phyloP scores from a whole-genome alignment of 2,797 vertebrate species.

The Labeo calbasu region DNA sequence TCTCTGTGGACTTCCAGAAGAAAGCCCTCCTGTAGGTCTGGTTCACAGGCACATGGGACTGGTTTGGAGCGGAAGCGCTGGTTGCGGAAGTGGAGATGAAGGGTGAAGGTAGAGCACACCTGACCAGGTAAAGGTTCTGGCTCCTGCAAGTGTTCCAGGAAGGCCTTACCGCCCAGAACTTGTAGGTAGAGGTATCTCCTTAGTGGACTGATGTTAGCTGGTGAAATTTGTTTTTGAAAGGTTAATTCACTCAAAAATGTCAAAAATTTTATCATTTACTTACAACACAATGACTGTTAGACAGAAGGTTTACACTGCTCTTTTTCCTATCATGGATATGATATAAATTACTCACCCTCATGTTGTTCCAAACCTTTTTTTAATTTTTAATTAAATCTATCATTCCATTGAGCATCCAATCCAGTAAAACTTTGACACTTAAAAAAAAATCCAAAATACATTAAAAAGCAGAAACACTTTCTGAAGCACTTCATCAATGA shows the following conservation, averaged over 20 bases:
- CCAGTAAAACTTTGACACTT: background rate
- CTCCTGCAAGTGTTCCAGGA: constrained; percentile 96
- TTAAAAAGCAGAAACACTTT: no score
- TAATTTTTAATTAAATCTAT: background rate
- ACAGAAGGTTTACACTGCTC: background rate
- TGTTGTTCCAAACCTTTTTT: background rate
- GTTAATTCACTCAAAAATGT: constrained; percentile 26
- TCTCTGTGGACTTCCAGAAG: constrained; percentile 91
- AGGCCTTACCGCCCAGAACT: constrained; percentile 94
- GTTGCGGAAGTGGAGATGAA: constrained; percentile 93
- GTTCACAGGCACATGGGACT: constrained; percentile 94
- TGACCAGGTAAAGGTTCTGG: constrained; percentile 92
- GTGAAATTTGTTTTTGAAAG: constrained; percentile 32
- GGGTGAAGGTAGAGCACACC: constrained; percentile 88
- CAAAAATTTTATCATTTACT: no score
- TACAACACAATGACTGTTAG: background rate
- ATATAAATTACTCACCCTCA: background rate
- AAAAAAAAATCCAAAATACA: no score
- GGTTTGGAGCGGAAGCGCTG: constrained; percentile 96
- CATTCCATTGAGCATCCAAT: background rate
- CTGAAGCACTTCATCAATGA: no score
- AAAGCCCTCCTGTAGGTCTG: constrained; percentile 93
- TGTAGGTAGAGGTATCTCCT: constrained; percentile 94
- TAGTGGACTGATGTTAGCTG: constrained; percentile 90
- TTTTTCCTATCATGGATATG: background rate